These are phyloP conservation scores for Junonia oenone DNA, from an alignment of 2,888 invertebrate genomes.

Conservation along the genomic window DNA sequence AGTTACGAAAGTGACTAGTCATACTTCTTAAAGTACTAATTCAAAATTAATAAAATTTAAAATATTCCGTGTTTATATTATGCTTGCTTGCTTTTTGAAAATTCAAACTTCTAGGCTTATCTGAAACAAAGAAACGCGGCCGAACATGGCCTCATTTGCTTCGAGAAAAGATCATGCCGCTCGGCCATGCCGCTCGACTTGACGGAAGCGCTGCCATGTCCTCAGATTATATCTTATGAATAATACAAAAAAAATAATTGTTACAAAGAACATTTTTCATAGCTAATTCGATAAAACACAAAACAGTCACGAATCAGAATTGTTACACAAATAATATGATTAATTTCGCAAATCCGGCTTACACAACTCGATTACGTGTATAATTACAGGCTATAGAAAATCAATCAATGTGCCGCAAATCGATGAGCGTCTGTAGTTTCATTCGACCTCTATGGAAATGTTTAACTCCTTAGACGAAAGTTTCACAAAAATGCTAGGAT, in stretches of 20 bases:
- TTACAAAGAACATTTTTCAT: neutral
- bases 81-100: too few relatives aligned
- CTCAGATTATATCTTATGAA: too few relatives aligned
- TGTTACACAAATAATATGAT: slow-evolving; percentile 18
- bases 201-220: too few relatives aligned
- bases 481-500: slow-evolving; percentile 25
- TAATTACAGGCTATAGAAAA: slow-evolving; percentile 27
- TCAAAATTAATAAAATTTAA: too few relatives aligned
- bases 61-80: too few relatives aligned
- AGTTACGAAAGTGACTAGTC: too few relatives aligned
- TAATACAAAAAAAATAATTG: neutral
- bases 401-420: slow-evolving; percentile 29
- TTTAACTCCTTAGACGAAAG: slow-evolving; percentile 39
- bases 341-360: slow-evolving; percentile 18
- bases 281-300: neutral
- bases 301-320: slow-evolving; percentile 4
- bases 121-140: too few relatives aligned
- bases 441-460: slow-evolving; percentile 51
- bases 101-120: too few relatives aligned
- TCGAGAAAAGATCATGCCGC: too few relatives aligned
- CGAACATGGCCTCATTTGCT: too few relatives aligned
- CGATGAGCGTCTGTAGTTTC: slow-evolving; percentile 28
- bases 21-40: too few relatives aligned
- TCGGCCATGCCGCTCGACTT: too few relatives aligned
- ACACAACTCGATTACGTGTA: slow-evolving; percentile 23